Evolutionary conservation across 2,888 invertebrate species (phyloP).

Genomic region (Pammene fasciana): DNA sequence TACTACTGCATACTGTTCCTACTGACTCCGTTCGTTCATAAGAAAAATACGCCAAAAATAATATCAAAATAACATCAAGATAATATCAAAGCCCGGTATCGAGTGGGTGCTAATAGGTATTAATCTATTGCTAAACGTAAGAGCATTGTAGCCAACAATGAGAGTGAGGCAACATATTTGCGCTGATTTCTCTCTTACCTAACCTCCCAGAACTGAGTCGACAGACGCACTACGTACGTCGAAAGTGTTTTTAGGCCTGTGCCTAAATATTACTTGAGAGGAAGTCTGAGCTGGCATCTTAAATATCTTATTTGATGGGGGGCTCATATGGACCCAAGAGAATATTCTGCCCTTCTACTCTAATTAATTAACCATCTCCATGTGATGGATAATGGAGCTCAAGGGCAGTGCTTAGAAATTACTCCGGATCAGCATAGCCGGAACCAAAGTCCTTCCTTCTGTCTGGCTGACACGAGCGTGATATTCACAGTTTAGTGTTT

Average conservation of each 20-base stretch:
- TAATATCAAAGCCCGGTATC: conserved; percentile 3
- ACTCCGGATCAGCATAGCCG: too few species aligned
- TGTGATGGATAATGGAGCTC: too few species aligned
- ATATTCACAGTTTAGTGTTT: too few species aligned
- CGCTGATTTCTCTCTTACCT: conserved; percentile 72
- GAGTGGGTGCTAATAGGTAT: conserved; percentile 27
- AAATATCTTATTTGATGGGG: neutral
- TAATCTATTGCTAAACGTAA: conserved; percentile 35
- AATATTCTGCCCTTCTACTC: too few species aligned
- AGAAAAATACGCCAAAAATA: neutral
- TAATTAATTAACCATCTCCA: too few species aligned
- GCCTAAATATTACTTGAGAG: neutral
- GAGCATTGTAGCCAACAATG: conserved; percentile 47
- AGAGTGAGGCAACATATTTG: conserved; percentile 58
- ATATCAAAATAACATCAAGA: neutral
- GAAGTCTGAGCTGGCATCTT: neutral
- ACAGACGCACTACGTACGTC: conserved; percentile 36
- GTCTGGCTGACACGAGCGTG: too few species aligned
- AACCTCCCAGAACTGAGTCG: conserved; percentile 57
- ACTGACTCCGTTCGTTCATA: too few species aligned
- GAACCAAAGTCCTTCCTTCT: too few species aligned
- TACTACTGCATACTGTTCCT: too few species aligned
- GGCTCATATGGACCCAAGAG: too few species aligned
- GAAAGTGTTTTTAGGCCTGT: conserved; percentile 23
- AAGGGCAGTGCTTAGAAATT: too few species aligned